Conservation (phyloP, 2,888 invertebrate genomes). For the Trichacis sp. region DNA sequence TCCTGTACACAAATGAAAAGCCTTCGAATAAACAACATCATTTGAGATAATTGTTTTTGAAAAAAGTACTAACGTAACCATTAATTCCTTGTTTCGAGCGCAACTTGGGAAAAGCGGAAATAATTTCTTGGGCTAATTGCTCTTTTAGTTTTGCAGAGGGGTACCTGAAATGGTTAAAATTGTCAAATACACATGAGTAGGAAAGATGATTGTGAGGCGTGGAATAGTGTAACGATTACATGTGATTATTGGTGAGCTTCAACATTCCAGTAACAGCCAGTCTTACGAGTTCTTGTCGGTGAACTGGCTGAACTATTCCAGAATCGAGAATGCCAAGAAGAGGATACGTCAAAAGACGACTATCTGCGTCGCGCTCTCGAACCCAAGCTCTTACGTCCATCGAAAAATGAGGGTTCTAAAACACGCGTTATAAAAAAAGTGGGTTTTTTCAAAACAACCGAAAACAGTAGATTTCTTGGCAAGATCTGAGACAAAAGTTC, state of each 20-base stretch:
- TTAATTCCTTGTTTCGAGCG: conserved; percentile 19
- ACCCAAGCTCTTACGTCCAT: conserved; percentile 38
- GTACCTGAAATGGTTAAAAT: conserved; percentile 27
- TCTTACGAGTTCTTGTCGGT: conserved; percentile 30
- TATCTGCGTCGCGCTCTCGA: conserved; percentile 17
- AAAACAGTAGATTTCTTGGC: no score
- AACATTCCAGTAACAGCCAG: conserved; percentile 27
- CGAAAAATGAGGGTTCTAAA: neutral
- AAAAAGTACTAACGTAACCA: conserved; percentile 28
- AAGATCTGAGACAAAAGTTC: no score
- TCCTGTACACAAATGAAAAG: no score
- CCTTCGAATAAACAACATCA: no score
- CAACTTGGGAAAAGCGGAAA: conserved; percentile 30
- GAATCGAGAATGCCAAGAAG: conserved; percentile 26
- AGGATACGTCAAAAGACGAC: neutral
- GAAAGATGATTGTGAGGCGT: no score
- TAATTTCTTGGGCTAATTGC: conserved; percentile 33
- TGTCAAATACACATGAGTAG: no score
- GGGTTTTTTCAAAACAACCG: no score
- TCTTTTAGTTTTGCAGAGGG: conserved; percentile 29
- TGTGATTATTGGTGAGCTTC: conserved; percentile 23
- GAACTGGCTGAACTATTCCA: conserved; percentile 26
- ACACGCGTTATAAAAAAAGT: neutral
- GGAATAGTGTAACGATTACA: no score
- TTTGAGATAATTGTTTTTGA: no score